A percentile compares a stretch with the other conserved stretches of the same genome.
Evolutionary conservation across 2,797 vertebrate species (phyloP).

Genomic region (Phataginus tetradactyla): DNA sequence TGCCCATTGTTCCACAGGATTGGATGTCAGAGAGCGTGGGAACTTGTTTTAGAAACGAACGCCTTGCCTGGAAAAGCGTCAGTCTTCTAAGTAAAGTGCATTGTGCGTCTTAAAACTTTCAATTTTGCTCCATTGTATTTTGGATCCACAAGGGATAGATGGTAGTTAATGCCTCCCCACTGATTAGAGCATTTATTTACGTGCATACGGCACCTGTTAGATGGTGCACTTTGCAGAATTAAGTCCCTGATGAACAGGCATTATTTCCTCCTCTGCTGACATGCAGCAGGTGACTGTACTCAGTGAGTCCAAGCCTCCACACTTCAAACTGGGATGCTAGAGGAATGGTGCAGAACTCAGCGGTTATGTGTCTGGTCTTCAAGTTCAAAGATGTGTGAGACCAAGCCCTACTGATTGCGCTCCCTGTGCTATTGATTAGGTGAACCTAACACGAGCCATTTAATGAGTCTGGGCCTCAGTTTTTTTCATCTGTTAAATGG

Average conservation of each 20-base stretch:
- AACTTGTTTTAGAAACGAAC: slow-evolving; percentile 66
- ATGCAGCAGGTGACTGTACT: slow-evolving; percentile 57
- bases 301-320: slow-evolving; percentile 34
- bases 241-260: slow-evolving; percentile 71
- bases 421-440: neutral
- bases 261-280: slow-evolving; percentile 63
- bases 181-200: slow-evolving; percentile 70
- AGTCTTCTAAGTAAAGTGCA: slow-evolving; percentile 63
- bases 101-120: slow-evolving; percentile 68
- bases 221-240: slow-evolving; percentile 61
- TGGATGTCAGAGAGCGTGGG: slow-evolving; percentile 47
- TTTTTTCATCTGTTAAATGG: slow-evolving; percentile 11
- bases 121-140: slow-evolving; percentile 71
- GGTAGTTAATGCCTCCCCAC: slow-evolving; percentile 48
- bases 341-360: neutral
- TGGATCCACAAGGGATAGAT: slow-evolving; percentile 66
- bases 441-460: neutral
- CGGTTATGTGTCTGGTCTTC: neutral
- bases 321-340: neutral
- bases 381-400: neutral
- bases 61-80: slow-evolving; percentile 59
- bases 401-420: neutral
- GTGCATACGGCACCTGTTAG: slow-evolving; percentile 53
- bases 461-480: neutral
- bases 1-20: neutral